phyloP scores from a whole-genome alignment of 2,113 vertebrate genomes.

The Thomomys bottae region DNA sequence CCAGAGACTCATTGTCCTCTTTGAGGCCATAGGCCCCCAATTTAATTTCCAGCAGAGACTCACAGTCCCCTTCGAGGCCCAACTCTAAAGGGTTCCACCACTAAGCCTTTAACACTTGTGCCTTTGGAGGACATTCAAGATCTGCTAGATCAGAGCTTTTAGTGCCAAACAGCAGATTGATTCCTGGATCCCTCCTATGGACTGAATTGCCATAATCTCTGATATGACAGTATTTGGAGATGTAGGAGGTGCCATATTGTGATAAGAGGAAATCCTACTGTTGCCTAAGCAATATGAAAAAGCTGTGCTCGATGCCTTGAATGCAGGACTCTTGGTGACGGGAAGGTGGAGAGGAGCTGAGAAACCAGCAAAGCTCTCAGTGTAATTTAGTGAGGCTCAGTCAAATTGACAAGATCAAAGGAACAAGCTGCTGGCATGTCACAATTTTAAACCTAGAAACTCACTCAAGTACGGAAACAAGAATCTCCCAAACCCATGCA shows the following conservation, averaged over 20 bases:
- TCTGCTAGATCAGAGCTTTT: background rate
- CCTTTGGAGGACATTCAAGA: background rate
- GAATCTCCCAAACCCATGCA: background rate
- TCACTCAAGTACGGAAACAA: slow-evolving; percentile 33
- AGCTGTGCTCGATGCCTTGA: slow-evolving; percentile 43
- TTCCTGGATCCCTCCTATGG: background rate
- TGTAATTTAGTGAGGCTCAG: slow-evolving; percentile 26
- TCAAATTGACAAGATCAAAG: background rate
- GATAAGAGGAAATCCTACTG: slow-evolving; percentile 35
- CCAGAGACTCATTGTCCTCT: too few relatives aligned
- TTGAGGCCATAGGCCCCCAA: too few relatives aligned
- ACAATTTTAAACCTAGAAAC: slow-evolving; percentile 36
- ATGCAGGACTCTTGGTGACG: background rate
- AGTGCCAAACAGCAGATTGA: background rate
- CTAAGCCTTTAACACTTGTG: background rate
- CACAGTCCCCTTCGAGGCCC: background rate
- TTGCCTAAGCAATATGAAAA: slow-evolving; percentile 43
- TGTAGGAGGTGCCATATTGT: background rate
- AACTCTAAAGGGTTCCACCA: background rate
- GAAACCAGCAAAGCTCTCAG: background rate
- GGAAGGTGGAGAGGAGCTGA: background rate
- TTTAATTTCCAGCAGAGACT: too few relatives aligned
- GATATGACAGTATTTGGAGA: background rate
- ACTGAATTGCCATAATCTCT: background rate
- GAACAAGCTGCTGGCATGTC: slow-evolving; percentile 38